These are phyloP conservation scores for Endotricha flammealis DNA, from an alignment of 2,888 invertebrate species.

Conservation along the genomic window DNA sequence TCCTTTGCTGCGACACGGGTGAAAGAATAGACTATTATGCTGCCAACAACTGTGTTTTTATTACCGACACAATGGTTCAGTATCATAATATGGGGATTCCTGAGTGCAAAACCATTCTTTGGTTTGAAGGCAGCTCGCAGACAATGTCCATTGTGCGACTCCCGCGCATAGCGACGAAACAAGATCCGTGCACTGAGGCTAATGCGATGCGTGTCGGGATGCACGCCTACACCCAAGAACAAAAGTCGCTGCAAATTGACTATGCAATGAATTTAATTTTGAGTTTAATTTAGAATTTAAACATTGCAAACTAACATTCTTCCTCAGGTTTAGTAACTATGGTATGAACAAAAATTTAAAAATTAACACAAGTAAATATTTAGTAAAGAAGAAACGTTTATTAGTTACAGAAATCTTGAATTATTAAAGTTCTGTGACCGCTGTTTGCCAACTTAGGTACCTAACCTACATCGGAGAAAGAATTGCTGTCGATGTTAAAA, in stretches of 20 bases:
- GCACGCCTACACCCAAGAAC: constrained; percentile 19
- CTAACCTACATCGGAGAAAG: too few species aligned
- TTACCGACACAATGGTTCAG: constrained; percentile 44
- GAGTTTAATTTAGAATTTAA: too few species aligned
- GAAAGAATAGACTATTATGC: constrained; percentile 22
- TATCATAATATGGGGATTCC: constrained; percentile 37
- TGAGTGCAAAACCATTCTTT: constrained; percentile 49
- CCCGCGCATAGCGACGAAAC: constrained; percentile 46
- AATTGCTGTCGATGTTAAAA: too few species aligned
- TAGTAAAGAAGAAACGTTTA: too few species aligned
- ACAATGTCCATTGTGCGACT: constrained; percentile 67
- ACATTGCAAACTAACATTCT: too few species aligned
- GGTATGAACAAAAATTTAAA: too few species aligned
- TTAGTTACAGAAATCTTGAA: too few species aligned
- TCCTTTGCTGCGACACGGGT: background rate
- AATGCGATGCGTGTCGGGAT: constrained; percentile 14
- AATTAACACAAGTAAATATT: too few species aligned
- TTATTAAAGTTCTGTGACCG: too few species aligned
- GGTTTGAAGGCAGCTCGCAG: constrained; percentile 40
- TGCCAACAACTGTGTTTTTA: constrained; percentile 35
- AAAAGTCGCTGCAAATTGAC: constrained; percentile 22
- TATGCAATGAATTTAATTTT: too few species aligned
- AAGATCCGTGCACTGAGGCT: constrained; percentile 33
- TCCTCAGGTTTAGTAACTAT: too few species aligned
- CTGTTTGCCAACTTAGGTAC: too few species aligned